Evolutionary conservation across 2,797 vertebrate genomes (phyloP).

Genomic region (Myotis daubentonii): DNA sequence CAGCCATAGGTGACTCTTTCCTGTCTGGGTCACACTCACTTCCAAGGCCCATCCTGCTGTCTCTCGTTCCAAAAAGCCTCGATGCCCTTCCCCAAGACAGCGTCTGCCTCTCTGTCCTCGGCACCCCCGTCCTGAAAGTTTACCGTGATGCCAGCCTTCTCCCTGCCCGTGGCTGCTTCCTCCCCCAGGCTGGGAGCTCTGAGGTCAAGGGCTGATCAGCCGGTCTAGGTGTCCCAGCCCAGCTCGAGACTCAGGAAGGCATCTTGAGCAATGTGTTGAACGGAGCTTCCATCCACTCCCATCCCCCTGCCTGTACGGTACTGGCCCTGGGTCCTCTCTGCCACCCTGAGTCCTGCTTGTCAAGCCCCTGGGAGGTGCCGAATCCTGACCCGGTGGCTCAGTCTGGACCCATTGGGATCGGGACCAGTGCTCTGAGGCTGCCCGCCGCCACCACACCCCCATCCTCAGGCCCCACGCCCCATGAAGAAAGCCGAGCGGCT

Average conservation of each 20-base stretch:
- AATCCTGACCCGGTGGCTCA: neutral
- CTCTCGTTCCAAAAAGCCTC: neutral
- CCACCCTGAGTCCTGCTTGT: neutral
- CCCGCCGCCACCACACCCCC: neutral
- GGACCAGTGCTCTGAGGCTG: accelerated
- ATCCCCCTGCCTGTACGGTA: neutral
- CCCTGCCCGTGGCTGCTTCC: neutral
- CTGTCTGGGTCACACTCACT: neutral
- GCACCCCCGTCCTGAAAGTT: neutral
- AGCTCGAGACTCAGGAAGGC: neutral
- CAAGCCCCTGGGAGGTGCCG: neutral
- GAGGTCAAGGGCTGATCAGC: neutral
- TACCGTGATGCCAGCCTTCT: neutral
- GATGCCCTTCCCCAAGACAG: neutral
- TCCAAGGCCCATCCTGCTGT: neutral
- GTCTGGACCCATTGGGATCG: neutral
- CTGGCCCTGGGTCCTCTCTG: neutral
- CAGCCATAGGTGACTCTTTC: neutral
- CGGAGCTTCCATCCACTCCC: neutral
- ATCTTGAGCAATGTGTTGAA: neutral
- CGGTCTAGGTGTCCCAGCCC: neutral
- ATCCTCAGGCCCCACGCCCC: neutral
- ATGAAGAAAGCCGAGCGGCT: neutral
- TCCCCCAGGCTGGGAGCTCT: neutral
- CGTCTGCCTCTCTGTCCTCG: neutral